Conservation (phyloP, 2,113 vertebrate genomes). For the Anolis carolinensis region DNA sequence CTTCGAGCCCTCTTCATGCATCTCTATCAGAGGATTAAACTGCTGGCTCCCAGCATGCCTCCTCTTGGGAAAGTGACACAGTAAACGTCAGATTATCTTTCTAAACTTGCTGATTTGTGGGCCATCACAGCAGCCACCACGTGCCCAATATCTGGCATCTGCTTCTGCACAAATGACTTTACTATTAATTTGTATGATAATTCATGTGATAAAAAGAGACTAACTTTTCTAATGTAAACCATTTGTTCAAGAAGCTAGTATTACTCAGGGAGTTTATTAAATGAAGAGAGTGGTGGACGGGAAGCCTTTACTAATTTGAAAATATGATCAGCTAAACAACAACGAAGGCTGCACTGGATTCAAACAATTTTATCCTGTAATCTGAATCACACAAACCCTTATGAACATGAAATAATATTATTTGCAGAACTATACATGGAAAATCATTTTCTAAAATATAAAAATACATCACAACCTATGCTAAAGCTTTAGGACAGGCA, state of each 20-base stretch:
- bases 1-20: conserved; percentile 26
- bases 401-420: not conserved
- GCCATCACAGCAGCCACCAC: conserved; percentile 54
- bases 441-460: not conserved
- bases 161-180: conserved; percentile 63
- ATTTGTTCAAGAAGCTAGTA: conserved; percentile 65
- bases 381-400: not conserved
- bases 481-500: not conserved
- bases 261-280: conserved; percentile 49
- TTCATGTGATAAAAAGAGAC: conserved; percentile 40
- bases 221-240: conserved; percentile 67
- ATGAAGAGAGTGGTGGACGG: conserved; percentile 21
- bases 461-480: not conserved
- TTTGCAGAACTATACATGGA: not conserved
- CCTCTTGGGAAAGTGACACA: conserved; percentile 72
- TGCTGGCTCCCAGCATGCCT: conserved; percentile 49
- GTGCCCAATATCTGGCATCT: conserved; percentile 63
- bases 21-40: conserved; percentile 57
- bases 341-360: not conserved
- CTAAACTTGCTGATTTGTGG: conserved; percentile 66
- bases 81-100: conserved; percentile 59
- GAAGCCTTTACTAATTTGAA: not conserved
- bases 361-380: not conserved
- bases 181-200: conserved; percentile 72
- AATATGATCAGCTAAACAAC: not conserved